Evolutionary conservation across 2,888 invertebrate genomes (phyloP), one percentile per base, ranked within the genome.

Genomic region (Rhingia rostrata): DNA sequence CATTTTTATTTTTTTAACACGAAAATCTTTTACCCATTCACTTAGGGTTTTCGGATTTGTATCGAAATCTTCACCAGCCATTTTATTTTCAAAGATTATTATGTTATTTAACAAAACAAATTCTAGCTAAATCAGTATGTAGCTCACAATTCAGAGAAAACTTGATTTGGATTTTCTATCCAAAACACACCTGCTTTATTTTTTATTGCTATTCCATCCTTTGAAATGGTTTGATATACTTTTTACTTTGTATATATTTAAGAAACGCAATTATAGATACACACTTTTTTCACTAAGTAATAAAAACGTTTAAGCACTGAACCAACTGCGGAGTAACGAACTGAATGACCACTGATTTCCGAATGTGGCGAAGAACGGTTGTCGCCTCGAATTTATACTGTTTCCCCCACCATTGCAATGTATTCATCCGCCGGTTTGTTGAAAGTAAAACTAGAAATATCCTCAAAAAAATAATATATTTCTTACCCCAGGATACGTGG

Each of bases 21-120:
- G 93, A 78, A 94, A 92, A 90, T 92, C 91, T 53, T 90, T 92
- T 77, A 94, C 94, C 94, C 94, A 94, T 88, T 93, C 91, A 37
- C 88, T 87, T 14, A 91, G 86, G 0, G 90, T 91, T 86, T 89
- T 88, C 14, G 89, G 89, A 74, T 88, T 88, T 45, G 86, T 86
- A 41, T 70, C 56, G 56, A 86, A 87, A 37, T 89, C 88, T 58
- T 88, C 69, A 77, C 84, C 88, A 78, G 88, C 87, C 89, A 89
- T 88, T 78, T 87, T 88, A 69, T 88, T 86, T 77, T 74, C n/a
- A 6, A 37, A 51, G 12, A 45, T 51, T n/a, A 39, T 45, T 14
- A 49, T 47, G 45, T 47, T 4, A 35, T 12, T 43, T 12, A 22
- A 22, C 22, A 22, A 37, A 58, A 30, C 47, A 45, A 69, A 56